Percentiles rank a stretch among this genome's conserved stretches.
Conservation (phyloP, 1,140 invertebrate species). For the Aphelinus certus region DNA sequence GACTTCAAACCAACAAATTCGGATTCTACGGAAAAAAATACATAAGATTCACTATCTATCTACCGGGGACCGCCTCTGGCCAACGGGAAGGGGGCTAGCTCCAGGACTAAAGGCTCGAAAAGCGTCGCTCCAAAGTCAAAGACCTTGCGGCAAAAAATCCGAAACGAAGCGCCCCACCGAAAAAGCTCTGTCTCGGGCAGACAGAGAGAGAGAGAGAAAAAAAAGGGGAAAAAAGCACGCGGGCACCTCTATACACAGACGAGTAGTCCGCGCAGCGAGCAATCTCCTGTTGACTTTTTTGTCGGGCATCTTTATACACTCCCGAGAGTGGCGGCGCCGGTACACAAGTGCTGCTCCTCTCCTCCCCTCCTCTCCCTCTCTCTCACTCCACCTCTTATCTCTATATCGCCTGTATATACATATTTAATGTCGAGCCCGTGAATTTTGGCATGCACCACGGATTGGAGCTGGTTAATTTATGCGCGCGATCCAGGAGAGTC, state of each 20-base stretch:
- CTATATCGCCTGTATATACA: constrained; percentile 27
- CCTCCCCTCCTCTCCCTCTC: neutral
- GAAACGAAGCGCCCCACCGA: neutral
- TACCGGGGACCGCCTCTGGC: too few species aligned
- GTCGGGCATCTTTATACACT: too few species aligned
- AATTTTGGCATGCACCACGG: constrained; percentile 29
- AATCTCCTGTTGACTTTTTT: neutral
- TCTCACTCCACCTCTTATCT: constrained; percentile 13
- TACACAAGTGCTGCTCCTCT: constrained; percentile 21
- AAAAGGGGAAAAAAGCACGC: too few species aligned
- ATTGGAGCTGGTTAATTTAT: constrained; percentile 33
- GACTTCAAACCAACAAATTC: too few species aligned
- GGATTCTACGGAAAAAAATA: too few species aligned
- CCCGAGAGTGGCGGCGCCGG: neutral
- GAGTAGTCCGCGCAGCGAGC: neutral
- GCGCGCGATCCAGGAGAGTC: constrained; percentile 5
- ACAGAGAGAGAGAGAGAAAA: too few species aligned
- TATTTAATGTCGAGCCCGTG: constrained; percentile 26
- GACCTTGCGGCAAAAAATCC: constrained; percentile 21
- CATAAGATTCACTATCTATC: too few species aligned
- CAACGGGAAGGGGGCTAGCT: too few species aligned
- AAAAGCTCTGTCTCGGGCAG: too few species aligned
- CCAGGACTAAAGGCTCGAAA: neutral
- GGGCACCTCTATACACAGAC: neutral
- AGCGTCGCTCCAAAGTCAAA: constrained; percentile 17